phyloP scores from a whole-genome alignment of 64 coral and sea anemone genomes.

The Pocillopora damicornis region DNA sequence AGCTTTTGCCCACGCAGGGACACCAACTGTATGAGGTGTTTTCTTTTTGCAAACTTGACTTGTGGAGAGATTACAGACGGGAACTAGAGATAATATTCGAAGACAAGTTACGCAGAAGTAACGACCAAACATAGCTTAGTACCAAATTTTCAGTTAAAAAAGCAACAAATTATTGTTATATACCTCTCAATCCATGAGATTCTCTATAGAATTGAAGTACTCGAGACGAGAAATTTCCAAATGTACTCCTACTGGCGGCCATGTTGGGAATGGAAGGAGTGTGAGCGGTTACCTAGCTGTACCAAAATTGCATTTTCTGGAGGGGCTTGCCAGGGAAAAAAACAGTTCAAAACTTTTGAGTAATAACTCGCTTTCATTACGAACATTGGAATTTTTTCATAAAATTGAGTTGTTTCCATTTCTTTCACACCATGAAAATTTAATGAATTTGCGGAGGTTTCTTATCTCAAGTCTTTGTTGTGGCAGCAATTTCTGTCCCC shows the following conservation, averaged over 20 bases:
- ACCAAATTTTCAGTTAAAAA: neutral
- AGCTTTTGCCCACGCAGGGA: slow-evolving; percentile 96
- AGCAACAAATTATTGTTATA: neutral
- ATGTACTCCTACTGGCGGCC: neutral
- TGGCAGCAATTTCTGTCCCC: neutral
- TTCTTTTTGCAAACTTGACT: slow-evolving; percentile 51
- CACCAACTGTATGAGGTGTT: slow-evolving; percentile 83
- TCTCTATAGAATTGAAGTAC: neutral
- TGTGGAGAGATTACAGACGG: slow-evolving; percentile 46
- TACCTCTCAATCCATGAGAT: slow-evolving; percentile 14
- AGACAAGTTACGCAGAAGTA: neutral
- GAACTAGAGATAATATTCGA: neutral
- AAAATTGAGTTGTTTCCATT: neutral
- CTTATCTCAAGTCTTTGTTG: too few species aligned
- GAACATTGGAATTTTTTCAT: neutral
- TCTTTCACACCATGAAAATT: neutral
- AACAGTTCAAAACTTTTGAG: neutral
- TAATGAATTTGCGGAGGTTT: neutral
- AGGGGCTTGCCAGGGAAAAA: neutral
- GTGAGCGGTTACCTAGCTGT: neutral
- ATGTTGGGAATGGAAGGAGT: neutral
- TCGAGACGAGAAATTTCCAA: neutral
- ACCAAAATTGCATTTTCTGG: too few species aligned
- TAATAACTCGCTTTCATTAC: neutral
- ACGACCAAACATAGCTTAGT: neutral